phyloP scores from a whole-genome alignment of 2,797 vertebrate species.

The Pseudochaenichthys georgianus region DNA sequence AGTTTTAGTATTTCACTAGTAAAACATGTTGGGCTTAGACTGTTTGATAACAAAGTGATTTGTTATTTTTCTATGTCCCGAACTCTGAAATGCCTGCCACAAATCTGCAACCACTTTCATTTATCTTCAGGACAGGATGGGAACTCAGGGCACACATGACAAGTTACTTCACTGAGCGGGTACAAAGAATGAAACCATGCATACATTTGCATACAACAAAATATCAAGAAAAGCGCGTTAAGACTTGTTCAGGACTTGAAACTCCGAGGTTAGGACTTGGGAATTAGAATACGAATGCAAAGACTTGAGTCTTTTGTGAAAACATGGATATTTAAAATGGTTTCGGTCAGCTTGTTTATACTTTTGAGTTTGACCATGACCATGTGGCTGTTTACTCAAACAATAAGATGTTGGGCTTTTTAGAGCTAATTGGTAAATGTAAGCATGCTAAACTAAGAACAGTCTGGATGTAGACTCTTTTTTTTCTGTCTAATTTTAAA shows the following conservation, averaged over 20 bases:
- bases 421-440: background rate
- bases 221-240: too few species aligned
- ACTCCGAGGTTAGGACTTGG: too few species aligned
- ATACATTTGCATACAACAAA: too few species aligned
- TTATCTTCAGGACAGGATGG: constrained; percentile 21
- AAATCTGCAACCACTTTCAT: constrained; percentile 15
- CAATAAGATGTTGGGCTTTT: background rate
- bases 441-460: background rate
- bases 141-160: constrained; percentile 24
- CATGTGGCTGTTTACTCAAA: background rate
- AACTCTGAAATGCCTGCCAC: constrained; percentile 8
- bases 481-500: background rate
- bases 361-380: background rate
- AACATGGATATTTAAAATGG: background rate
- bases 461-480: background rate
- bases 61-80: background rate
- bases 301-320: background rate
- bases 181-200: too few species aligned
- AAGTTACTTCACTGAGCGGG: too few species aligned
- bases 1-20: constrained; percentile 33
- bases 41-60: constrained; percentile 32
- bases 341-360: background rate
- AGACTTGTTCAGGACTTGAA: too few species aligned
- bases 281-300: too few species aligned
- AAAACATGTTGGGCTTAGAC: constrained; percentile 7